Evolutionary conservation across 2,113 vertebrate genomes (phyloP).

Genomic region (Pipa parva): DNA sequence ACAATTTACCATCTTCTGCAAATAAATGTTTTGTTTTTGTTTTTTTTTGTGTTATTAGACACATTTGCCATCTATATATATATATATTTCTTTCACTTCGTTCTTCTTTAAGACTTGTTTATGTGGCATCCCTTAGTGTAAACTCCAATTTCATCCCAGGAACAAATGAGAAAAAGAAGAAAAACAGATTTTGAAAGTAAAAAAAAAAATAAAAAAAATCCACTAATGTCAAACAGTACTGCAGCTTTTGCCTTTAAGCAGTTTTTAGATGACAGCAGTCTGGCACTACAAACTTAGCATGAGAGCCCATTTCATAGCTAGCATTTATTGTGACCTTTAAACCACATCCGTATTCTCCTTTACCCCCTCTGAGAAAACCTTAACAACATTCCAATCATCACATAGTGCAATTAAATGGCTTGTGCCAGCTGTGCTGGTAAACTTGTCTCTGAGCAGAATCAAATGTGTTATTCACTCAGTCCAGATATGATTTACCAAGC

Average conservation of each 20-base stretch:
- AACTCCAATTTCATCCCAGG: conserved; percentile 18
- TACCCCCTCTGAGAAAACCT: conserved; percentile 47
- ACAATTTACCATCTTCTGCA: too few relatives aligned
- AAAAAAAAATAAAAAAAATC: conserved; percentile 16
- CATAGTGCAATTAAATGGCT: conserved; percentile 54
- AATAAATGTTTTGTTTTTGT: too few relatives aligned
- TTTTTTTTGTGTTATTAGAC: too few relatives aligned
- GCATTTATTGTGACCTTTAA: conserved; percentile 53
- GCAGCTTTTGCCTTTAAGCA: conserved; percentile 26
- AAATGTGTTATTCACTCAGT: conserved; percentile 39
- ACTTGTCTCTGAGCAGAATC: conserved; percentile 45
- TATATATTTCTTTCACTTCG: too few relatives aligned
- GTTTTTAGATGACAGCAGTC: conserved; percentile 26
- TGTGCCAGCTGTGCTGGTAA: conserved; percentile 51
- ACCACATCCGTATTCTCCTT: conserved; percentile 46
- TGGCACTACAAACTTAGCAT: conserved; percentile 27
- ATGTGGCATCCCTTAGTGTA: conserved; percentile 30
- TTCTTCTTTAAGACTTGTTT: conserved; percentile 12
- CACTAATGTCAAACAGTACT: conserved; percentile 28
- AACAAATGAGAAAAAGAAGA: conserved; percentile 27
- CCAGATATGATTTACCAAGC: conserved; percentile 31
- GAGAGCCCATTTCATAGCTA: conserved; percentile 43
- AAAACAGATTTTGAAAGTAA: conserved; percentile 33
- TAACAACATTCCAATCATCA: conserved; percentile 50
- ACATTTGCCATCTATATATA: too few relatives aligned